Evolutionary conservation across 2,888 invertebrate species (phyloP), one percentile per base, ranked within the genome.

Genomic region (Harpagoxenus sublaevis): DNA sequence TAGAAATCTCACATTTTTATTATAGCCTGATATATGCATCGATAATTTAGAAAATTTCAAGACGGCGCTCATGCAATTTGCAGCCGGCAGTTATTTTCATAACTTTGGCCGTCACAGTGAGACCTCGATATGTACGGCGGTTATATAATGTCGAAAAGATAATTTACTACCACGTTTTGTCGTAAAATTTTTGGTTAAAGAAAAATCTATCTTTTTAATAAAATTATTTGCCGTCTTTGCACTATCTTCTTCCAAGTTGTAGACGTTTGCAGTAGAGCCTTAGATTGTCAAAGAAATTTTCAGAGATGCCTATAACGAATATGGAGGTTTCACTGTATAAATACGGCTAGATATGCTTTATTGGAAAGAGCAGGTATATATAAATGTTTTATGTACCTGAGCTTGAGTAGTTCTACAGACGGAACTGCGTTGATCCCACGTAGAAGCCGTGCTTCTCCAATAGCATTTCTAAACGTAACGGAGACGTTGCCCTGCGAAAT

Each of bases 401-500:
- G 42, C 73, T 84, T 85, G 77, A 86, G 63, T 86, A 82, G 75
- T 74, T 57, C 57, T 55, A 57, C 45, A 60, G 71, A 57, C 6
- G 15, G 57, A 74, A 74, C 60, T 79, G 18, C 77, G 9, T 75
- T 74, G 60, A 75, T 81, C 57, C 60, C 60, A 81, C 35, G 18
- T 73, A 74, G 79, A 74, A 48, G 35, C 77, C 77, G 23, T 65
- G 79, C 82, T 77, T 85, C 45, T 48, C 66, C 73, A 62, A 85
- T 79, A 85, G 86, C 75, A 88, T 91, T 92, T 92, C 90, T 92
- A 90, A 90, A 88, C 75, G 90, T 92, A 91, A 90, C 89, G 68
- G 90, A 91, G 91, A 92, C 92, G 90, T 92, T 91, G 91, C 81
- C 90, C 90, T 88, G 88, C 87, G 86, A 85, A 90, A 89, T 84